These are phyloP conservation scores for Schizotus pectinicornis DNA, from an alignment of 2,888 invertebrate genomes.

Conservation along the genomic window DNA sequence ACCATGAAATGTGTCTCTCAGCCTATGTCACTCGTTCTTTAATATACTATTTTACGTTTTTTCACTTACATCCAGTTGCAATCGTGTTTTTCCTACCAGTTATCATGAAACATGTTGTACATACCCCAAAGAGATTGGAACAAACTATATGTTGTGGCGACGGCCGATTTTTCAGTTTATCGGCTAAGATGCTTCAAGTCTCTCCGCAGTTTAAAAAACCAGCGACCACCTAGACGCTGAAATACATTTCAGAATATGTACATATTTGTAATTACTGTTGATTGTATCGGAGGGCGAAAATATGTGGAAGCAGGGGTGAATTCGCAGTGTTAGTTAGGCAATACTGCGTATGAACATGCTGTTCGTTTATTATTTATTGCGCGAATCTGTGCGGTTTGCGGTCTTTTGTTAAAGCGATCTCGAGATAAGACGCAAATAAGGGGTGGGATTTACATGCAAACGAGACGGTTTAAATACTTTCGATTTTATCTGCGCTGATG, in stretches of 20 bases:
- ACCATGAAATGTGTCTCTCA: too few relatives aligned
- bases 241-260: not conserved
- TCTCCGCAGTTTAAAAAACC: too few relatives aligned
- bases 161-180: too few relatives aligned
- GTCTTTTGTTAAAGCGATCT: conserved; percentile 34
- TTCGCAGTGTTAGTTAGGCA: conserved; percentile 27
- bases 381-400: conserved; percentile 27
- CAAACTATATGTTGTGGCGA: too few relatives aligned
- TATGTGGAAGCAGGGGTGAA: conserved; percentile 20
- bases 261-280: not conserved
- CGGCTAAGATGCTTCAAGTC: too few relatives aligned
- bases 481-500: conserved; percentile 35
- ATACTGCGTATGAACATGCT: conserved; percentile 16
- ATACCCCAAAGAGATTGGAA: too few relatives aligned
- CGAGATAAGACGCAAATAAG: conserved; percentile 35
- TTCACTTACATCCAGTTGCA: too few relatives aligned
- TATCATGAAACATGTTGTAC: too few relatives aligned
- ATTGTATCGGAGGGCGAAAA: conserved; percentile 19
- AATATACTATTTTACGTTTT: too few relatives aligned
- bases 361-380: conserved; percentile 33
- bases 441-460: conserved; percentile 39
- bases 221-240: too few relatives aligned
- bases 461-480: conserved; percentile 34
- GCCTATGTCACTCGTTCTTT: too few relatives aligned
- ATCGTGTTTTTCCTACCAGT: too few relatives aligned